phyloP scores from a whole-genome alignment of 2,113 vertebrate species.

The Cottus gobio region DNA sequence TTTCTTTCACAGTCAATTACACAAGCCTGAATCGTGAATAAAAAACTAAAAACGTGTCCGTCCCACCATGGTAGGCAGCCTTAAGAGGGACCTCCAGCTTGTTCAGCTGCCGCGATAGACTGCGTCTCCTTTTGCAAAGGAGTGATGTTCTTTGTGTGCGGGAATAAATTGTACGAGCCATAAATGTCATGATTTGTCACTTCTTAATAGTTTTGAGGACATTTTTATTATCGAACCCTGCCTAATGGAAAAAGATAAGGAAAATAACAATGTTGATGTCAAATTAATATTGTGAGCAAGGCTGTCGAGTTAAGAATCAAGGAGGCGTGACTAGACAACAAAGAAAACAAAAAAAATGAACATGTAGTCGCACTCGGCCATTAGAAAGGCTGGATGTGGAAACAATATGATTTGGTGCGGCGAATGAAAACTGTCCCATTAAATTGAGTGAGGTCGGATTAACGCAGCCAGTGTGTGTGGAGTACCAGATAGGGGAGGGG shows the following conservation, averaged over 20 bases:
- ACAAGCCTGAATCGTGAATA: not conserved
- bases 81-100: constrained; percentile 17
- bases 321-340: constrained; percentile 16
- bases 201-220: constrained; percentile 66
- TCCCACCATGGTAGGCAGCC: constrained; percentile 7
- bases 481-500: constrained; percentile 27
- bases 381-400: constrained; percentile 44
- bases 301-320: constrained; percentile 39
- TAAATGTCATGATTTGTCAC: constrained; percentile 75
- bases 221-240: constrained; percentile 75
- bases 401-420: constrained; percentile 59
- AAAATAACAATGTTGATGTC: constrained; percentile 65
- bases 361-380: not conserved
- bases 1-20: not conserved
- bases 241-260: constrained; percentile 74
- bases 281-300: constrained; percentile 56
- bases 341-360: constrained; percentile 19
- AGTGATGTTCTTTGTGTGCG: constrained; percentile 61
- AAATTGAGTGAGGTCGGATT: constrained; percentile 69
- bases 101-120: not conserved
- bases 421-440: constrained; percentile 68
- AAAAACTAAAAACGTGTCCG: not conserved
- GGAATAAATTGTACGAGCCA: constrained; percentile 58
- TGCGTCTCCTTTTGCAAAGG: constrained; percentile 31
- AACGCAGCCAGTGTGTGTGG: constrained; percentile 20